These are phyloP conservation scores for Eretmocerus hayati DNA, from an alignment of 2,888 invertebrate genomes.

Conservation along the genomic window DNA sequence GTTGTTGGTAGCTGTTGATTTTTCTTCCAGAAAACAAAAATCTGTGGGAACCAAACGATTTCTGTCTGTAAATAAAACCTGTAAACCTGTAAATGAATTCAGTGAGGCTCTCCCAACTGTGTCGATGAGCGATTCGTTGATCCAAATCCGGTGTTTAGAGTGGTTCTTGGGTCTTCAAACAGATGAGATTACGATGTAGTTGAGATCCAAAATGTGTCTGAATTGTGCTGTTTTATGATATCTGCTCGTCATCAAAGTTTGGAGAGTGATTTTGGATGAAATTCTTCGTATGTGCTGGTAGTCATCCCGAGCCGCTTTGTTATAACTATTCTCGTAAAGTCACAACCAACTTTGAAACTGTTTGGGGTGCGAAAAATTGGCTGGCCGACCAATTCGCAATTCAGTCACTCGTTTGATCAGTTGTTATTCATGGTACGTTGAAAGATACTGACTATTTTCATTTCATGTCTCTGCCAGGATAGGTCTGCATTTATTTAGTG, in stretches of 20 bases:
- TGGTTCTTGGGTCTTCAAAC: not conserved
- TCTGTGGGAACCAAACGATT: conserved; percentile 8
- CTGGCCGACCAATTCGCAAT: conserved; percentile 23
- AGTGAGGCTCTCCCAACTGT: conserved; percentile 9
- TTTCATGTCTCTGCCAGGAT: no score
- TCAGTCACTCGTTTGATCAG: no score
- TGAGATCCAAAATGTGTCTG: no score
- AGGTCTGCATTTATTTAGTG: no score
- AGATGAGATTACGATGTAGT: not conserved
- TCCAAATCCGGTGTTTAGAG: not conserved
- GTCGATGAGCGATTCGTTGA: no score
- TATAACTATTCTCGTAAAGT: no score
- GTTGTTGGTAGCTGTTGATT: conserved; percentile 2
- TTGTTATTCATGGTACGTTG: no score
- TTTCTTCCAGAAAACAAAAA: conserved; percentile 4
- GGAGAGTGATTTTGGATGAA: conserved; percentile 11
- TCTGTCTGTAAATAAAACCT: conserved; percentile 18
- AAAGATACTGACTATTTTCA: no score
- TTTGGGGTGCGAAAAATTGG: conserved; percentile 19
- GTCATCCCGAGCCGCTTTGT: conserved; percentile 11
- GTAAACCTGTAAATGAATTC: conserved; percentile 9
- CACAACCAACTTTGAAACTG: conserved; percentile 1
- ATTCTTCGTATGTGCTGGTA: conserved; percentile 1
- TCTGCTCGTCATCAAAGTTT: conserved; percentile 8
- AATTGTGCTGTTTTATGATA: no score